Evolutionary conservation across 2,888 invertebrate genomes (phyloP).

Genomic region (Macrophya alboannulata): DNA sequence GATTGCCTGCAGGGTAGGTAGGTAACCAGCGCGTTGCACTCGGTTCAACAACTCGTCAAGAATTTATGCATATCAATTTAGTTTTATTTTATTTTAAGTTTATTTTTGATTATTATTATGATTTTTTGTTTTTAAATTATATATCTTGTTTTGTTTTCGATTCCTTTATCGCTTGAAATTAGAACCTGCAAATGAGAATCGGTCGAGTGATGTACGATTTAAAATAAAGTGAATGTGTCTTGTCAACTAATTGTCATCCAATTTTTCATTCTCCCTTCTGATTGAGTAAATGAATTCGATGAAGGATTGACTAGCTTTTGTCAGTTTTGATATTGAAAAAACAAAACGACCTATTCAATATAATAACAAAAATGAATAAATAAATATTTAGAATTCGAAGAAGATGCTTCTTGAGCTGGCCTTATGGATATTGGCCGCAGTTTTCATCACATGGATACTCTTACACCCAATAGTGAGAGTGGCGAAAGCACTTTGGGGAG

Average conservation of each 20-base stretch:
- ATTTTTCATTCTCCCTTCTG: neutral
- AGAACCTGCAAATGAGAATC: neutral
- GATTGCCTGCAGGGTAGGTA: neutral
- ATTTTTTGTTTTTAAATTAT: neutral
- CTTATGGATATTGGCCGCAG: slow-evolving; percentile 69
- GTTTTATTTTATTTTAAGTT: neutral
- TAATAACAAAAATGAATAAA: neutral
- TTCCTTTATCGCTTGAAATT: neutral
- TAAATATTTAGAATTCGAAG: slow-evolving; percentile 35
- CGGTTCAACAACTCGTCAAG: neutral
- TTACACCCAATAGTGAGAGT: slow-evolving; percentile 69
- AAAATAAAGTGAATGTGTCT: neutral
- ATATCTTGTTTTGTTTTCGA: too few relatives aligned
- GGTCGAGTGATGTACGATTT: neutral
- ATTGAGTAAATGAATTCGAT: too few relatives aligned
- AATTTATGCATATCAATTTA: neutral
- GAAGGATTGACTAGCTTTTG: too few relatives aligned
- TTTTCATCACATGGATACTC: slow-evolving; percentile 70
- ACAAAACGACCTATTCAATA: too few relatives aligned
- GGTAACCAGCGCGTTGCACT: neutral
- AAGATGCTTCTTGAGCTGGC: slow-evolving; percentile 71
- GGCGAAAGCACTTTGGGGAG: slow-evolving; percentile 69
- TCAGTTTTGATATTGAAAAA: too few relatives aligned
- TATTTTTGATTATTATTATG: neutral
- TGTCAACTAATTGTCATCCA: neutral